These are phyloP conservation scores for Cyprinodon tularosa DNA, from an alignment of 2,113 vertebrate species.

Conservation along the genomic window DNA sequence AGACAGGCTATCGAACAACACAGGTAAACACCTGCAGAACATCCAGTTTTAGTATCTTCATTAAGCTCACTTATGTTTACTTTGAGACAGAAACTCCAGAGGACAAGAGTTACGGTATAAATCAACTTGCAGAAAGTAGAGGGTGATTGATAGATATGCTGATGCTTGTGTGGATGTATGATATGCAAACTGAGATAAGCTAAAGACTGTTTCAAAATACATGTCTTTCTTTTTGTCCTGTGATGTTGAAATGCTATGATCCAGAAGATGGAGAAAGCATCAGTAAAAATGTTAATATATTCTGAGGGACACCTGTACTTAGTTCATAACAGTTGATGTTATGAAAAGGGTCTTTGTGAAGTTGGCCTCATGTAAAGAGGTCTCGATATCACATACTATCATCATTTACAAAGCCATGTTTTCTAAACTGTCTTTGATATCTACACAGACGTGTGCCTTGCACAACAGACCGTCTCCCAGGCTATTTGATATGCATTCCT, in stretches of 20 bases:
- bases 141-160: neutral
- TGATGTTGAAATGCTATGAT: constrained; percentile 28
- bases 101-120: neutral
- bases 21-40: constrained; percentile 80
- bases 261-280: constrained; percentile 37
- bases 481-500: constrained; percentile 71
- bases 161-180: neutral
- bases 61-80: neutral
- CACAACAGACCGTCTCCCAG: constrained; percentile 50
- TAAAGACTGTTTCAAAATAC: neutral
- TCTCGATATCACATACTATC: constrained; percentile 42
- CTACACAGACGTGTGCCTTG: constrained; percentile 51
- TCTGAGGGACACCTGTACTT: constrained; percentile 64
- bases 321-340: constrained; percentile 41
- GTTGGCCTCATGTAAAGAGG: constrained; percentile 48
- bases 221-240: neutral
- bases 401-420: constrained; percentile 55
- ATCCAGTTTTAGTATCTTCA: neutral
- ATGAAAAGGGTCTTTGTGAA: constrained; percentile 55
- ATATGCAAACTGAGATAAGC: neutral
- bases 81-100: neutral
- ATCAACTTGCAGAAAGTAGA: neutral
- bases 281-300: constrained; percentile 55
- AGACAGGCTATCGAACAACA: constrained; percentile 93
- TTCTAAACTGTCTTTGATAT: constrained; percentile 61